Evolutionary conservation across 2,888 invertebrate genomes (phyloP).

Genomic region (Germaria angustata): DNA sequence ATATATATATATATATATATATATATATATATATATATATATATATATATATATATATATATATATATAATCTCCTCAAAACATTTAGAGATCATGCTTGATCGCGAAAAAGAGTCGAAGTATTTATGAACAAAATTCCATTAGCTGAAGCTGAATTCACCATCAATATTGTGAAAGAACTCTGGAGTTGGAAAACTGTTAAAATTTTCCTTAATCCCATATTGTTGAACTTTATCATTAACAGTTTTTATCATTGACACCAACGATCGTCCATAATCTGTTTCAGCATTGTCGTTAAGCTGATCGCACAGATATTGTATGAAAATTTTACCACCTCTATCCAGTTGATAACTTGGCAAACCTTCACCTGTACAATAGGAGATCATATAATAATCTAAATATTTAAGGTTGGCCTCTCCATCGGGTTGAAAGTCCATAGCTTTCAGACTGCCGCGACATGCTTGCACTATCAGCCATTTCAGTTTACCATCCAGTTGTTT

Average conservation of each 20-base stretch:
- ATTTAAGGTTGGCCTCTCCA: background rate
- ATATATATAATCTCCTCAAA: no score
- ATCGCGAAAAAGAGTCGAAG: no score
- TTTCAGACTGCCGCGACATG: slow-evolving; percentile 46
- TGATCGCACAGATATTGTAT: slow-evolving; percentile 41
- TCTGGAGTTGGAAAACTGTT: slow-evolving; percentile 15
- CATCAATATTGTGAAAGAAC: slow-evolving; percentile 59
- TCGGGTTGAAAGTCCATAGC: background rate
- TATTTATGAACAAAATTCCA: background rate
- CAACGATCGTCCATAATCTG: background rate
- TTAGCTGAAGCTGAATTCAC: background rate
- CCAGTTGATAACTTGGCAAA: slow-evolving; percentile 16
- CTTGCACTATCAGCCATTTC: slow-evolving; percentile 54
- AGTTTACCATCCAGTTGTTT: slow-evolving; percentile 44
- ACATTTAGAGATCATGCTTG: no score
- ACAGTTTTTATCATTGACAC: slow-evolving; percentile 6
- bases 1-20: no score
- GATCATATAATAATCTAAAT: slow-evolving; percentile 31
- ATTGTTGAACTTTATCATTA: background rate
- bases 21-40: no score
- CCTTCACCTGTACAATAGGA: slow-evolving; percentile 52
- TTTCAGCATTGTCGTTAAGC: slow-evolving; percentile 5
- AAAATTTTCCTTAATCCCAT: background rate
- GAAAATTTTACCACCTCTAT: slow-evolving; percentile 33
- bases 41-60: no score